A percentile compares a stretch with the other conserved stretches of the same genome.
phyloP scores from a whole-genome alignment of 2,888 invertebrate species.

The Amiota communis region DNA sequence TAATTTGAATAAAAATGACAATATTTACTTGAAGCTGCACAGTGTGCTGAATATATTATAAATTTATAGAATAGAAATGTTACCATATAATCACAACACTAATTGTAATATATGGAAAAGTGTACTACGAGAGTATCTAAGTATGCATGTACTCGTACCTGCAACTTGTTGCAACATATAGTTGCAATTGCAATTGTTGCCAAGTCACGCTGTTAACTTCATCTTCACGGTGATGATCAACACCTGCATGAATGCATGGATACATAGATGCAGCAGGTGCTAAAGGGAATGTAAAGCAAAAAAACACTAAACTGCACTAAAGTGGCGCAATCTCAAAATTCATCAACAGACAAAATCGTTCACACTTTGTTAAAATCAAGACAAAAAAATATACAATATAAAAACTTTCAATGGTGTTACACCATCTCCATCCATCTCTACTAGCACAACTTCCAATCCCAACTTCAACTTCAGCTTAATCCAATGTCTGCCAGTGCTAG shows the following conservation, averaged over 20 bases:
- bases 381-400: constrained; percentile 29
- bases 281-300: constrained; percentile 19
- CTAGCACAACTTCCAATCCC: neutral
- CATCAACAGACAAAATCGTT: constrained; percentile 59
- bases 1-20: too few relatives aligned
- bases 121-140: neutral
- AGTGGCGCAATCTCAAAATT: constrained; percentile 60
- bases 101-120: too few relatives aligned
- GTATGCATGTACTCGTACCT: neutral
- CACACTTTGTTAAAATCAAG: constrained; percentile 64
- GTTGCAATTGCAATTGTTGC: constrained; percentile 50
- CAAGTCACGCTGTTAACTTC: constrained; percentile 67
- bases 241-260: constrained; percentile 20
- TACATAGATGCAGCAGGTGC: neutral
- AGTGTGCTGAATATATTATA: too few relatives aligned
- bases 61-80: too few relatives aligned
- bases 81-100: too few relatives aligned
- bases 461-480: too few relatives aligned
- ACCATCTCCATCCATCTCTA: constrained; percentile 35
- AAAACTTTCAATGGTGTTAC: constrained; percentile 41
- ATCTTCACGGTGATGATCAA: constrained; percentile 61
- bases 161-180: constrained; percentile 14
- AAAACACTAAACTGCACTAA: constrained; percentile 45
- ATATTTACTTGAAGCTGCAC: too few relatives aligned
- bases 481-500: constrained; percentile 6